These are phyloP conservation scores for Ecliptopera silaceata DNA, from an alignment of 2,888 invertebrate genomes.

Conservation along the genomic window DNA sequence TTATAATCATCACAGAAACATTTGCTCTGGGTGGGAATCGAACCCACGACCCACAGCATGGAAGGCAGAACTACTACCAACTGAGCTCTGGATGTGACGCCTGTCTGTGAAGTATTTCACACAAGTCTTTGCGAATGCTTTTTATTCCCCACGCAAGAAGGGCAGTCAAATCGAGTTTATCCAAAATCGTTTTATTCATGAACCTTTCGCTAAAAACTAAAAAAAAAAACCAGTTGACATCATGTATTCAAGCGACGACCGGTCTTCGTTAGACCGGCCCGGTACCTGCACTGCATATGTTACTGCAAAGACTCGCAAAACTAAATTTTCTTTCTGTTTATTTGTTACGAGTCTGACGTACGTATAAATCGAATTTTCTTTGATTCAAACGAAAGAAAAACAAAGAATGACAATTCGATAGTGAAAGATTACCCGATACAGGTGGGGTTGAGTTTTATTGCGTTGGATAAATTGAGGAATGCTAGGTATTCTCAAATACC, in stretches of 20 bases:
- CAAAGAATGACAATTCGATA: slow-evolving; percentile 46
- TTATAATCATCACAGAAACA: too few species aligned
- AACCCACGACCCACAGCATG: too few species aligned
- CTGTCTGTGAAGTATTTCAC: too few species aligned
- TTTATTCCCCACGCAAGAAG: slow-evolving; percentile 12
- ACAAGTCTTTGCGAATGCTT: neutral
- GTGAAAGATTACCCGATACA: slow-evolving; percentile 25
- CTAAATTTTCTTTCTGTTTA: slow-evolving; percentile 73
- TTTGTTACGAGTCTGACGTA: slow-evolving; percentile 72
- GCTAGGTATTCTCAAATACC: too few species aligned
- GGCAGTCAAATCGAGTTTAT: slow-evolving; percentile 28
- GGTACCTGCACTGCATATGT: slow-evolving; percentile 81
- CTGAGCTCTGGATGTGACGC: too few species aligned
- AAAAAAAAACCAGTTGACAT: slow-evolving; percentile 57
- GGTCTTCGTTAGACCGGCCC: slow-evolving; percentile 73
- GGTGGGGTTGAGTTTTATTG: slow-evolving; percentile 15
- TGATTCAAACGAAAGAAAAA: slow-evolving; percentile 67
- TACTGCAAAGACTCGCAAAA: slow-evolving; percentile 63
- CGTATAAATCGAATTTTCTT: slow-evolving; percentile 76
- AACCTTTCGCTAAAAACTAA: slow-evolving; percentile 20
- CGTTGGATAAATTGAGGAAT: neutral
- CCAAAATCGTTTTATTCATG: slow-evolving; percentile 47
- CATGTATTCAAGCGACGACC: slow-evolving; percentile 72
- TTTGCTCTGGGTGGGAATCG: too few species aligned
- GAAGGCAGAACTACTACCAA: too few species aligned